A percentile compares a stretch with the other conserved stretches of the same genome.
phyloP scores from a whole-genome alignment of 2,888 invertebrate genomes.

The Pyrrhosoma nymphula region DNA sequence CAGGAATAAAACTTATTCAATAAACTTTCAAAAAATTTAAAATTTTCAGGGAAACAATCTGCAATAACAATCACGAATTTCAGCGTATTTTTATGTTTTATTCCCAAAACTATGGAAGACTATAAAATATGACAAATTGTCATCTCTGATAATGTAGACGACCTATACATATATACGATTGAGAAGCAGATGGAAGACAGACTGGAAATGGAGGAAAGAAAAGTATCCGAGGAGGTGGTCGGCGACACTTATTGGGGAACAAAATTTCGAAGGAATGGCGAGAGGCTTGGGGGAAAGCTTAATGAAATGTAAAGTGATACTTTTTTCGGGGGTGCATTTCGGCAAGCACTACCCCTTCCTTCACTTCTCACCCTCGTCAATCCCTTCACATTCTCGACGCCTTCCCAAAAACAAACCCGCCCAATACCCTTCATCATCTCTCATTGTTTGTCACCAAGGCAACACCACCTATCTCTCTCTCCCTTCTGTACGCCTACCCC shows the following conservation, averaged over 20 bases:
- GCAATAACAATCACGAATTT: no score
- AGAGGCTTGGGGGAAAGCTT: background rate
- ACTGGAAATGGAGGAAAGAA: background rate
- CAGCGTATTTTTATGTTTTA: no score
- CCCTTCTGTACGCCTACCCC: background rate
- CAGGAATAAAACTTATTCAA: no score
- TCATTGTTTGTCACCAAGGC: background rate
- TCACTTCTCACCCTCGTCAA: background rate
- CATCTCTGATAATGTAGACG: no score
- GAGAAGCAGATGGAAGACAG: background rate
- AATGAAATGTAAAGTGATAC: no score
- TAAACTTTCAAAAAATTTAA: no score
- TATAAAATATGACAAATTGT: no score
- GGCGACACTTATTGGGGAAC: background rate
- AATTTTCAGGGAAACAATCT: no score
- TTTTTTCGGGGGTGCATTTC: no score
- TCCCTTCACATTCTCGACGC: background rate
- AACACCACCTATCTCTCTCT: background rate
- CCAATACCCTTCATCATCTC: background rate
- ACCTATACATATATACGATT: no score
- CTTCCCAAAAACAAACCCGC: background rate
- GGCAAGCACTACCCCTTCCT: background rate
- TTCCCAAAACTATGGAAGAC: no score
- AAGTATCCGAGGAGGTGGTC: background rate
- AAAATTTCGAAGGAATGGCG: background rate